A percentile compares a stretch with the other conserved stretches of the same genome.
These are phyloP conservation scores for Metopia argyrocephala DNA, from an alignment of 2,888 invertebrate genomes.

Conservation along the genomic window DNA sequence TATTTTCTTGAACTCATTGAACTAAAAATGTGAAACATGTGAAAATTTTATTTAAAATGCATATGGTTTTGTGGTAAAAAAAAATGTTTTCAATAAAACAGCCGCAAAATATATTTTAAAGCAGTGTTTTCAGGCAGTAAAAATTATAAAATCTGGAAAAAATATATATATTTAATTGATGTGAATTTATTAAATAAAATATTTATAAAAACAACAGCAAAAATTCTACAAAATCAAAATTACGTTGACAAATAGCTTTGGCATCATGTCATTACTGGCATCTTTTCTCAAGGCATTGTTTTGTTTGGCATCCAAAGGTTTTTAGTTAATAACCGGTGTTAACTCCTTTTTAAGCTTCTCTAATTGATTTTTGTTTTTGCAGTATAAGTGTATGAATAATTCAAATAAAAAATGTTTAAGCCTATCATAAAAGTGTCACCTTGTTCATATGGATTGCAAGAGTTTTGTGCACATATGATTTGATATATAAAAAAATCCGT, in stretches of 20 bases:
- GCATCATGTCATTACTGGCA: constrained; percentile 41
- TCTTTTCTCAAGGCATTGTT: neutral
- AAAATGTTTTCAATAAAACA: neutral
- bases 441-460: neutral
- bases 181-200: too few relatives aligned
- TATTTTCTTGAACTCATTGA: constrained; percentile 12
- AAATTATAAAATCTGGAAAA: too few relatives aligned
- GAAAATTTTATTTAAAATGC: constrained; percentile 44
- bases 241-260: constrained; percentile 64
- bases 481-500: too few relatives aligned
- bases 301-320: neutral
- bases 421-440: neutral
- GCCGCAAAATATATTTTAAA: neutral
- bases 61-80: constrained; percentile 28
- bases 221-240: constrained; percentile 34
- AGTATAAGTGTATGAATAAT: constrained; percentile 24
- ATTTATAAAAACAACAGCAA: neutral
- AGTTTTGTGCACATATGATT: too few relatives aligned
- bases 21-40: constrained; percentile 48
- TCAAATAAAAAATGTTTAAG: neutral
- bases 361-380: neutral
- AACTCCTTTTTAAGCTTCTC: constrained; percentile 34
- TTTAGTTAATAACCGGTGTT: constrained; percentile 15
- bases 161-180: too few relatives aligned
- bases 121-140: too few relatives aligned